Base-by-base conservation (phyloP, 2,888 invertebrate species). In the Eurytoma californica region DNA sequence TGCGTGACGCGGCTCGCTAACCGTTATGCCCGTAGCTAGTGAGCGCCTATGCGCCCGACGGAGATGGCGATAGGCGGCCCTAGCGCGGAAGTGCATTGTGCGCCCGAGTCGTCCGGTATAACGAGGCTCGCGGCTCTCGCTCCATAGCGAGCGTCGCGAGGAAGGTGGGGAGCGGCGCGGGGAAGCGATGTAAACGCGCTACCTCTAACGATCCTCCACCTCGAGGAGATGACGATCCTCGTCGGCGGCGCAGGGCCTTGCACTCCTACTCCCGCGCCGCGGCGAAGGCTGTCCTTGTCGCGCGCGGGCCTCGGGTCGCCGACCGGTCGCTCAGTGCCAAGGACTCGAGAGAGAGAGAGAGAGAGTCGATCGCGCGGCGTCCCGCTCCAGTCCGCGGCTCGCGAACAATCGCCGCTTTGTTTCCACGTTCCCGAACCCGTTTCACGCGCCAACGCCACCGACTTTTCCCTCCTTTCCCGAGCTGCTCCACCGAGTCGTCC, bases 1-100 rank as follows among this genome's bases (percentile, higher is more conserved):
- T 90, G 89, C 90, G 89, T 90, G 90, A 90, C 89, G 88, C 86
- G 83, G 83, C 83, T 82, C 72, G 85, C 85, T 86, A 87, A 89
- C 90, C 90, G 90, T 90, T 90, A 90, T 72, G 83, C 76, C 58
- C 76, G 28, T 70, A 86, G 83, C 82, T 82, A 84, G 82, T 87
- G 86, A 85, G 83, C 84, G 85, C 28, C 28, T 14, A 4, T 28
- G 47, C 47, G 12, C 72, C 16, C 69, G 58, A 14, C 39, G 39
- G 39, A 39, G 39, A 39, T 9, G 39, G 49, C 12, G 70, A 14
- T 20, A 14, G 57, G 12, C 53, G 28, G 14, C 60, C 14, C 13
- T 28, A 18, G 55, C 28, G 82, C 84, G 85, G 85, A 85, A 84
- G 84, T 85, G 80, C 82, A 84, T 85, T 85, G 85, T 85, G 83